Conservation (phyloP, 2,113 vertebrate species). For the Sinocyclocheilus grahami region DNA sequence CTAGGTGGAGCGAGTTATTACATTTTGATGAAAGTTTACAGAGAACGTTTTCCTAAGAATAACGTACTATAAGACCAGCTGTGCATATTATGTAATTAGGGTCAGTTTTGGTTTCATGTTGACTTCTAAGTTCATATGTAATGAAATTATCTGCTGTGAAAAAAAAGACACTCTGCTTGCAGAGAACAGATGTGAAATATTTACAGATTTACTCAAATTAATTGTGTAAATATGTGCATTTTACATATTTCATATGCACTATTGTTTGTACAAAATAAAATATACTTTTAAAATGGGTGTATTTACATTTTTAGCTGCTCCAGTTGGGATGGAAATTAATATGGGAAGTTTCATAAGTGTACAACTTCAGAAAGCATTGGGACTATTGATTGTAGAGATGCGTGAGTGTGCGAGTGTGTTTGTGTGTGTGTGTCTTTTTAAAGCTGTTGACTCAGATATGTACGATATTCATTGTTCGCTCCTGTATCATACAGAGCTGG, state of each 20-base stretch:
- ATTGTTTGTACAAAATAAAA: slow-evolving; percentile 42
- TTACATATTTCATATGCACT: slow-evolving; percentile 15
- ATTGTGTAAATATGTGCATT: slow-evolving; percentile 31
- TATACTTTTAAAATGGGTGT: slow-evolving; percentile 24
- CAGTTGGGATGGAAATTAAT: not conserved
- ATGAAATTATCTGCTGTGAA: not conserved
- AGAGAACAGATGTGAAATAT: slow-evolving; percentile 7
- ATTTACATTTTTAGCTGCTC: not conserved
- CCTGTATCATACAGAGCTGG: not conserved
- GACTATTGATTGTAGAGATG: slow-evolving; percentile 1
- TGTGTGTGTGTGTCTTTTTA: not conserved
- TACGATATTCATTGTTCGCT: not conserved
- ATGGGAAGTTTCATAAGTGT: not conserved
- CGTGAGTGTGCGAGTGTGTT: not conserved
- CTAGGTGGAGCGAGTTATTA: not conserved
- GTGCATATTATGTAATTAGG: not conserved
- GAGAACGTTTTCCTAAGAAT: not conserved
- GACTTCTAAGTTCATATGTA: not conserved
- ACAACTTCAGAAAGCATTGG: not conserved
- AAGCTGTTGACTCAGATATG: not conserved
- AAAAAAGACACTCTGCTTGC: not conserved
- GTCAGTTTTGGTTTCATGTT: slow-evolving; percentile 12
- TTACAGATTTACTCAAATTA: not conserved
- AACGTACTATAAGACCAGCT: not conserved
- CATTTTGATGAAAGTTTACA: not conserved